Conservation (phyloP, 2,797 vertebrate species). For the Coreius guichenoti region DNA sequence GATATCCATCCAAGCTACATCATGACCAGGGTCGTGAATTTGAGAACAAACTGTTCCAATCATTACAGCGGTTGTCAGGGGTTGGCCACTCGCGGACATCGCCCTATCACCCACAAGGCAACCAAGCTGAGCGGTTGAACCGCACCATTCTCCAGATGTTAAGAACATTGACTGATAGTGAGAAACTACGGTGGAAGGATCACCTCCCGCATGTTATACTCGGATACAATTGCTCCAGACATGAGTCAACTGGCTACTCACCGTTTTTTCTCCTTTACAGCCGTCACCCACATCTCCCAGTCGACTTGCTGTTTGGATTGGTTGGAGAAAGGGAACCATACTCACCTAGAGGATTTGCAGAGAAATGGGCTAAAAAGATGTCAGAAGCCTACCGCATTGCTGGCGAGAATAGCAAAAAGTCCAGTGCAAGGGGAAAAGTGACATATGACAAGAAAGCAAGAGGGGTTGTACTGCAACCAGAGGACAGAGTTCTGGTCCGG, state of each 20-base stretch:
- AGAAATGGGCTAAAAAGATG: background rate
- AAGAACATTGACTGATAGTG: too few species aligned
- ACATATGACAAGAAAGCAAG: background rate
- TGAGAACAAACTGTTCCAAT: too few species aligned
- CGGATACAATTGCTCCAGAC: slow-evolving; percentile 20
- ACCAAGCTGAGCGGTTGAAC: too few species aligned
- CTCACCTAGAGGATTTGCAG: background rate
- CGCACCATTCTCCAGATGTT: too few species aligned
- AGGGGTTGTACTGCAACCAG: background rate
- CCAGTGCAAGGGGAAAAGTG: background rate
- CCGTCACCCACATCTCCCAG: background rate
- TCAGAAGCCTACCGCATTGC: background rate
- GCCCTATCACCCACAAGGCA: too few species aligned
- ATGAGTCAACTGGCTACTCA: slow-evolving; percentile 18
- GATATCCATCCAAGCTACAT: too few species aligned
- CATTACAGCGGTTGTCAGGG: too few species aligned
- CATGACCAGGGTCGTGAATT: too few species aligned
- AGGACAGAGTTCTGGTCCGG: background rate
- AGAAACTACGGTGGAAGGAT: too few species aligned
- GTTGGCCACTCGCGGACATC: too few species aligned
- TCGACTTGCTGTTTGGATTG: slow-evolving; percentile 15
- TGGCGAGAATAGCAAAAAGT: background rate
- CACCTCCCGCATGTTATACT: background rate
- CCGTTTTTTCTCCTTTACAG: slow-evolving; percentile 16
- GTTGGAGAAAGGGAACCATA: background rate